These are phyloP conservation scores for Anhinga anhinga DNA, from an alignment of 2,113 vertebrate genomes.

Conservation along the genomic window DNA sequence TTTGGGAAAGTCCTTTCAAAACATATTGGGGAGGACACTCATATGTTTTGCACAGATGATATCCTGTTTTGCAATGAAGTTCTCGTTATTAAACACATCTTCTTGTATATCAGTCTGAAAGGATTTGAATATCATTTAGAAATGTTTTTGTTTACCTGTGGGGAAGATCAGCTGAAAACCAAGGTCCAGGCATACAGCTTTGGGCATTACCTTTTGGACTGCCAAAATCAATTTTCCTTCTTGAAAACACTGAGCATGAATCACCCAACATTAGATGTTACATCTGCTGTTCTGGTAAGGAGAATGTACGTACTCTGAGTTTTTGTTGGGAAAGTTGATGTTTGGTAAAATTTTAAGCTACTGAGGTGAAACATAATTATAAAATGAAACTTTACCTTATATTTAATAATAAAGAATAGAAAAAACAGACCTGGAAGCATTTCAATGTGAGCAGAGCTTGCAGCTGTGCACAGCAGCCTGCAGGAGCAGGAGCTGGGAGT, in stretches of 20 bases:
- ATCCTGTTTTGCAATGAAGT: background rate
- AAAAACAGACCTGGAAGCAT: background rate
- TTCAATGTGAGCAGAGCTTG: background rate
- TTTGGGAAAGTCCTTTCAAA: background rate
- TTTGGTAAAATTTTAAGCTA: background rate
- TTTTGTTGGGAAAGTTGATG: background rate
- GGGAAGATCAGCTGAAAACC: background rate
- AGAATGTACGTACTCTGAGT: background rate
- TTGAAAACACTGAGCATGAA: background rate
- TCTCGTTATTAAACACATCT: background rate
- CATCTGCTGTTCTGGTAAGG: background rate
- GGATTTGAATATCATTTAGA: background rate
- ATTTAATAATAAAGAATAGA: background rate
- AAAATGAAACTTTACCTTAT: background rate
- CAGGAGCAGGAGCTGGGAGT: background rate
- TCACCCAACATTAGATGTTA: background rate
- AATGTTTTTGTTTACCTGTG: background rate
- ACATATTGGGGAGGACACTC: background rate
- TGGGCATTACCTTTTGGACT: background rate
- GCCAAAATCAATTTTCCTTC: background rate
- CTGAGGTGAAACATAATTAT: background rate
- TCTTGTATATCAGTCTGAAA: background rate
- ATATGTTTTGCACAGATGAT: background rate
- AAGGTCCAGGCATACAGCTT: background rate
- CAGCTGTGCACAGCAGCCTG: background rate